Percentiles rank a stretch among this genome's conserved stretches.
These are phyloP conservation scores for Tamias sibiricus DNA, from an alignment of 2,113 vertebrate genomes.

Conservation along the genomic window DNA sequence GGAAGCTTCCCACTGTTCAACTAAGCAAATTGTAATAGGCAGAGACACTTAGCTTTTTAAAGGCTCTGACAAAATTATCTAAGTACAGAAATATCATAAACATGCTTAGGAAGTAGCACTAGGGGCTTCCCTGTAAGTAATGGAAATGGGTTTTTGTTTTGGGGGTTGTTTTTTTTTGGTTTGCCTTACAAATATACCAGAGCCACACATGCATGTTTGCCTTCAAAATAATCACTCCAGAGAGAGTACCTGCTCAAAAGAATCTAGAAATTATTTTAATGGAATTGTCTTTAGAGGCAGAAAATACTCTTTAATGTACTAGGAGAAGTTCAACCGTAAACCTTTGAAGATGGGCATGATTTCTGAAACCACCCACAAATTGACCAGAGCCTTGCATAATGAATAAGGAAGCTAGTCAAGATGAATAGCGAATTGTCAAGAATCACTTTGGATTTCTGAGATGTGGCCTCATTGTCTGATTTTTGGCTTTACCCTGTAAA, in stretches of 20 bases:
- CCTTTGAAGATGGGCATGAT: neutral
- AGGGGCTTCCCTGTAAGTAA: neutral
- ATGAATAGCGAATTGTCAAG: neutral
- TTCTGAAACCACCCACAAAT: neutral
- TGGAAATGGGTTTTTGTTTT: neutral
- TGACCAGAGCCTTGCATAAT: neutral
- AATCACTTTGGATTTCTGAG: neutral
- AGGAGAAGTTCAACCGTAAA: neutral
- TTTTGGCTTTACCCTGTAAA: neutral
- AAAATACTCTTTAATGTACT: neutral
- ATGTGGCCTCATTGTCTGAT: neutral
- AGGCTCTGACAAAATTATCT: neutral
- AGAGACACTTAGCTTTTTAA: neutral
- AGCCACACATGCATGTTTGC: neutral
- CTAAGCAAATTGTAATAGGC: neutral
- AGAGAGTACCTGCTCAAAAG: neutral
- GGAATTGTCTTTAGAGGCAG: neutral
- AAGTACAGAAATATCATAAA: neutral
- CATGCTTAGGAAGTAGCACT: neutral
- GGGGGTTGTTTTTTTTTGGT: too few species aligned
- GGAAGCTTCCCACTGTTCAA: neutral
- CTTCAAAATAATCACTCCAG: neutral
- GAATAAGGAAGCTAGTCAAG: neutral
- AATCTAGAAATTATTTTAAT: neutral
- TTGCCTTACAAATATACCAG: neutral